These are phyloP conservation scores for Carassius gibelio DNA, from an alignment of 2,113 vertebrate species.

Conservation along the genomic window DNA sequence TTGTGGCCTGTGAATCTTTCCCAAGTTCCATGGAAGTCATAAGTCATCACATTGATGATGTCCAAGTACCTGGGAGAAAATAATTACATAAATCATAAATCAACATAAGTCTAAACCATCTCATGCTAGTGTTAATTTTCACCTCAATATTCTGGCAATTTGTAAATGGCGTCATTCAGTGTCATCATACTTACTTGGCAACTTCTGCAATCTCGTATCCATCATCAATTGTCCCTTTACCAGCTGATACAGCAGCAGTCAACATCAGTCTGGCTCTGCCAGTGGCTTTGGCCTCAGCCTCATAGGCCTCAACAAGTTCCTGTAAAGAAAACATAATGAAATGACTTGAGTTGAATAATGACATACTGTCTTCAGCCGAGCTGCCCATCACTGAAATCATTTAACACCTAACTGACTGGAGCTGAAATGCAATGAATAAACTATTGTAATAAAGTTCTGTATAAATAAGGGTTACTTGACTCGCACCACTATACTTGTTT, in stretches of 20 bases:
- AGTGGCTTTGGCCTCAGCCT: conserved; percentile 69
- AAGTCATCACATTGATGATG: conserved; percentile 84
- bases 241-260: conserved; percentile 78
- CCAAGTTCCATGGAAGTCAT: conserved; percentile 84
- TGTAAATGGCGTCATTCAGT: not conserved
- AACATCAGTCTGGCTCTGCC: conserved; percentile 73
- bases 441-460: no score
- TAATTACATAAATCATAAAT: not conserved
- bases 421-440: no score
- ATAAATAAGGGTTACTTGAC: no score
- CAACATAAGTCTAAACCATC: no score
- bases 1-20: conserved; percentile 80
- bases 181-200: conserved; percentile 70
- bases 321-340: conserved; percentile 50
- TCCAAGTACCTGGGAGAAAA: conserved; percentile 72
- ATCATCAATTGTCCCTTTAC: conserved; percentile 71
- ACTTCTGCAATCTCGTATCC: conserved; percentile 81
- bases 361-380: no score
- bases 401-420: no score
- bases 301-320: conserved; percentile 78
- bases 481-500: not conserved
- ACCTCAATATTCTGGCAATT: not conserved
- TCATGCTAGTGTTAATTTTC: not conserved
- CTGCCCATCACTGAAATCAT: no score
- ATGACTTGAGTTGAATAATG: no score